Evolutionary conservation across 2,888 invertebrate genomes (phyloP).

Genomic region (Mycalesis mineus): DNA sequence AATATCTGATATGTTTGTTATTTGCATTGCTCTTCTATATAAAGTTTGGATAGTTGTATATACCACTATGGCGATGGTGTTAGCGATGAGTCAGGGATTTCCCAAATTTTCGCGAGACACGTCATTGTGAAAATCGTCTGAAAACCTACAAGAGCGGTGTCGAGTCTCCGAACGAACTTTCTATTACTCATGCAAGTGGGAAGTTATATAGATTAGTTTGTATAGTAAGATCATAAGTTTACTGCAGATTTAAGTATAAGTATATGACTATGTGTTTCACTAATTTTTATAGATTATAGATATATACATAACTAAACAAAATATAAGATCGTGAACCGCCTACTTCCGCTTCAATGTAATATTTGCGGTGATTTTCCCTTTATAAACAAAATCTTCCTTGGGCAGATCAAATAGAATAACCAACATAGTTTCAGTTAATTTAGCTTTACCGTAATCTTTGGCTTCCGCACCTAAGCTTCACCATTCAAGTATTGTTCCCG

Average conservation of each 20-base stretch:
- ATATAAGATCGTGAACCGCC: no score
- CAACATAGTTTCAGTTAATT: conserved; percentile 64
- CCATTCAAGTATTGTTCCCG: conserved; percentile 43
- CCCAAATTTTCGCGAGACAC: conserved; percentile 58
- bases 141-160: conserved; percentile 65
- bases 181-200: conserved; percentile 56
- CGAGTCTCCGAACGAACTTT: conserved; percentile 43
- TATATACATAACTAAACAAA: not conserved
- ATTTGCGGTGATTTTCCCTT: not conserved
- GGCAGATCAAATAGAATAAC: conserved; percentile 17
- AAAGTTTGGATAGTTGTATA: conserved; percentile 4
- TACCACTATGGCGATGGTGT: conserved; percentile 38
- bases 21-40: no score
- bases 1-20: no score
- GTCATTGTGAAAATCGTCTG: conserved; percentile 42
- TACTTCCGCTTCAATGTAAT: no score
- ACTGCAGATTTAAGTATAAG: not conserved
- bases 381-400: not conserved
- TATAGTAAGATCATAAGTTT: not conserved
- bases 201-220: not conserved
- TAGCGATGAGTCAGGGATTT: conserved; percentile 68
- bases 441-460: conserved; percentile 69
- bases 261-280: not conserved
- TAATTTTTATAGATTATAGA: not conserved
- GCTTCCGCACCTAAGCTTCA: conserved; percentile 54